Base-by-base conservation (phyloP, 92 coral and sea anemone species). In the Phymanthus crucifer region DNA sequence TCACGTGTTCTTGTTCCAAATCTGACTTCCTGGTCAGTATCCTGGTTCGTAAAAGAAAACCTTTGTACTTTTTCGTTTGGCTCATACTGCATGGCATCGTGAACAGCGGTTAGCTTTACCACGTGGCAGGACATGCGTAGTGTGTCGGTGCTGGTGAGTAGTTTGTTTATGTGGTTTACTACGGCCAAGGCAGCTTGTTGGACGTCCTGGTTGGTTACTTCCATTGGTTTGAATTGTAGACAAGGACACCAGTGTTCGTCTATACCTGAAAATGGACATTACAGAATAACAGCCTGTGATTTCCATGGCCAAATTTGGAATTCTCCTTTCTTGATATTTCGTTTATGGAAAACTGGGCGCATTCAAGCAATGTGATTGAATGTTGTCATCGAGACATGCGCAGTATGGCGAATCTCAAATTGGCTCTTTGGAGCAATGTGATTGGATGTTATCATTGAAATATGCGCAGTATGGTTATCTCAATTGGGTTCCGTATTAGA, bases 231-330 rank as follows among this genome's bases (percentile, higher is more conserved):
- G 75, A 90, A 92, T 40, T 92, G 76, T 50, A 94, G 86, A 83
- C 98, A 94, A 40, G 98, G 98, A 72, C 98, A 94, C 97, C 97
- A 94, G 81, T 94, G 98, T 45, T 94, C 98, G 34, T 81, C 94
- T 19, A 94, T 85, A 14, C 93, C 98, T 90, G 80, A 61, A 19
- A 66, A 76, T 27, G 36, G 27, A 61, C 18, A 36, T 66, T 5
- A 54, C 78, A 74, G 36, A 52, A 46, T 36, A 43, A 13, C 6
- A 6, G 48, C 6, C 13, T 13, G 48, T 13, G 48, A 13, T 13
- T 6, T 43, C 48, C 6, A 43, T 43, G 6, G 48, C 48, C 48
- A 43, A 43, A n/a, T n/a, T n/a, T n/a, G n/a, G n/a, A n/a, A n/a
- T n/a, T n/a, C n/a, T n/a, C n/a, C n/a, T n/a, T n/a, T n/a, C n/a